Evolutionary conservation across 2,888 invertebrate species (phyloP).

Genomic region (Nezara viridula): DNA sequence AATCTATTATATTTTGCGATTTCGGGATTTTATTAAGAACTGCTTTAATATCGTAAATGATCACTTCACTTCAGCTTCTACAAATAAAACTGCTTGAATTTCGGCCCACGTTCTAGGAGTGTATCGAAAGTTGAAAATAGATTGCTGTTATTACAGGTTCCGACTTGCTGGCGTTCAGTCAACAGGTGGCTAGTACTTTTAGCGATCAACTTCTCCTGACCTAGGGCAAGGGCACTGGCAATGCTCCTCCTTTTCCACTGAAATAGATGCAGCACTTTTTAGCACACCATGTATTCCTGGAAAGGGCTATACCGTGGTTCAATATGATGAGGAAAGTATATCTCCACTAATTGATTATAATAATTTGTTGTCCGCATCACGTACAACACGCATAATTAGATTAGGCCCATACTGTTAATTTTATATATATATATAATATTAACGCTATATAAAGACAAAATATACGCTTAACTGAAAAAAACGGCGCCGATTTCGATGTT

Average conservation of each 20-base stretch:
- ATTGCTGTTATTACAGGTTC: not conserved
- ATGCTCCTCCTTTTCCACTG: not conserved
- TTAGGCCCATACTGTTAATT: too few species aligned
- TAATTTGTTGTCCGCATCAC: too few species aligned
- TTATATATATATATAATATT: too few species aligned
- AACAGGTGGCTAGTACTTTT: constrained; percentile 20
- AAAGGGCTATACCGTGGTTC: not conserved
- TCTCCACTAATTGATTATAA: too few species aligned
- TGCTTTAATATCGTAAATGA: not conserved
- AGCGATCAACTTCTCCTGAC: not conserved
- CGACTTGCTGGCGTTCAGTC: not conserved
- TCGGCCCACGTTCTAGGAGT: not conserved
- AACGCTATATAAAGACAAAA: too few species aligned
- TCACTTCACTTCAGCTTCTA: not conserved
- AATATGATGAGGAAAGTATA: too few species aligned
- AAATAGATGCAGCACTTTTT: not conserved
- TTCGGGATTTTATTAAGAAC: too few species aligned
- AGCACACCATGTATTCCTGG: not conserved
- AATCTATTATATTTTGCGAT: too few species aligned
- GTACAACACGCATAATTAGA: too few species aligned
- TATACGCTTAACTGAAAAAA: too few species aligned
- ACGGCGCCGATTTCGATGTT: too few species aligned
- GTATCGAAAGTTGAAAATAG: constrained; percentile 22
- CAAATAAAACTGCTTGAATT: not conserved
- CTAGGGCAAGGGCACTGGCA: not conserved